Percentiles rank a stretch among this genome's conserved stretches.
These are phyloP conservation scores for Epizoanthus fatuus DNA, from an alignment of 92 coral and sea anemone species.

Conservation along the genomic window DNA sequence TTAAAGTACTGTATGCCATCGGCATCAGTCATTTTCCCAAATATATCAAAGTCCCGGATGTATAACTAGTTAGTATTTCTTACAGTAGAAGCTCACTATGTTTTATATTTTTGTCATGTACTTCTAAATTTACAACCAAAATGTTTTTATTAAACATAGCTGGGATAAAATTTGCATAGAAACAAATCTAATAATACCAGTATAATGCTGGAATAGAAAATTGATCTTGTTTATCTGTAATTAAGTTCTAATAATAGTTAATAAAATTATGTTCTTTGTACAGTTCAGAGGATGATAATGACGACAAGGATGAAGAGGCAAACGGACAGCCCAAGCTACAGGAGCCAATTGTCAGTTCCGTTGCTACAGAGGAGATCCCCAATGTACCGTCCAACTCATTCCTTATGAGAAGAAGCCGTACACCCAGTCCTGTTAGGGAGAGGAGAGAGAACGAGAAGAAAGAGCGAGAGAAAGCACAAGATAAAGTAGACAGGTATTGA, in stretches of 20 bases:
- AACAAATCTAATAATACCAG: neutral
- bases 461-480: slow-evolving; percentile 45
- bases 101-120: no score
- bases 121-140: no score
- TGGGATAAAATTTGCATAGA: no score
- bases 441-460: slow-evolving; percentile 66
- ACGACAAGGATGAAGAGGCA: slow-evolving; percentile 24
- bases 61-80: no score
- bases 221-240: neutral
- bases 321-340: slow-evolving; percentile 16
- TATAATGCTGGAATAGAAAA: neutral
- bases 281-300: slow-evolving; percentile 45
- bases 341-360: slow-evolving; percentile 58
- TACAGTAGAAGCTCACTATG: no score
- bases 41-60: no score
- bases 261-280: neutral
- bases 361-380: slow-evolving; percentile 82
- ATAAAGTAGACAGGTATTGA: slow-evolving; percentile 24
- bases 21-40: no score
- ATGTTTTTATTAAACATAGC: no score
- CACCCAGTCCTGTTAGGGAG: slow-evolving; percentile 96
- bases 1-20: no score
- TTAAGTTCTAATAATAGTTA: neutral
- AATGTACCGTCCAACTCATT: slow-evolving; percentile 90
- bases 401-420: slow-evolving; percentile 93